A percentile compares a stretch with the other conserved stretches of the same genome.
Evolutionary conservation across 2,113 vertebrate genomes (phyloP).

Genomic region (Serinus canaria): DNA sequence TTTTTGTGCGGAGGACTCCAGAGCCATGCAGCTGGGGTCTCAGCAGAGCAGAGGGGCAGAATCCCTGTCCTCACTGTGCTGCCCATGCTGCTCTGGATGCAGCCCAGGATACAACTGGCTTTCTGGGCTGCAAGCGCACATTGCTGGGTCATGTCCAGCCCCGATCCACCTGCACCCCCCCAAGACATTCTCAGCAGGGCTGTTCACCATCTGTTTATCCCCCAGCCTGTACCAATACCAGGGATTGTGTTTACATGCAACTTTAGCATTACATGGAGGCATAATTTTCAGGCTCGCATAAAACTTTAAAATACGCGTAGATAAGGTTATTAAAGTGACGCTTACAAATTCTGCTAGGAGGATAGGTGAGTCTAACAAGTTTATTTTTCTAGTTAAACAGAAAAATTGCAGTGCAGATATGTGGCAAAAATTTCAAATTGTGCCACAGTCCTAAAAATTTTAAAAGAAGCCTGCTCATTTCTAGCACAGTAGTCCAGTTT

Average conservation of each 20-base stretch:
- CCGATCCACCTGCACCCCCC: too few species aligned
- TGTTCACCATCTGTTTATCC: neutral
- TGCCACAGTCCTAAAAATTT: neutral
- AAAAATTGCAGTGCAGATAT: neutral
- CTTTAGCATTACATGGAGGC: accelerated
- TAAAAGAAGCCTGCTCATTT: neutral
- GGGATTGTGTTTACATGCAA: accelerated
- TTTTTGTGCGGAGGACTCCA: neutral
- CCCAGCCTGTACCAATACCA: neutral
- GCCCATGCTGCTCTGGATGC: neutral
- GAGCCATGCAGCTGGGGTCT: neutral
- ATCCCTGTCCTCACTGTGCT: neutral
- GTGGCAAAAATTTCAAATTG: neutral
- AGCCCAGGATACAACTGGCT: neutral
- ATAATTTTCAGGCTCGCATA: too few species aligned
- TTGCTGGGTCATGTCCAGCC: neutral
- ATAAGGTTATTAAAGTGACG: neutral
- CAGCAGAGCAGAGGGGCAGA: neutral
- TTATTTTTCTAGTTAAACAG: neutral
- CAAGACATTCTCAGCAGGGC: neutral
- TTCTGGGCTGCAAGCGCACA: neutral
- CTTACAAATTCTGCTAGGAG: neutral
- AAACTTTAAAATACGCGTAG: neutral
- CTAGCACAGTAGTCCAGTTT: neutral
- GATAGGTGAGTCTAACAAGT: neutral